These are phyloP conservation scores for Leptobrachium leishanense DNA, from an alignment of 2,113 vertebrate genomes.

Conservation along the genomic window DNA sequence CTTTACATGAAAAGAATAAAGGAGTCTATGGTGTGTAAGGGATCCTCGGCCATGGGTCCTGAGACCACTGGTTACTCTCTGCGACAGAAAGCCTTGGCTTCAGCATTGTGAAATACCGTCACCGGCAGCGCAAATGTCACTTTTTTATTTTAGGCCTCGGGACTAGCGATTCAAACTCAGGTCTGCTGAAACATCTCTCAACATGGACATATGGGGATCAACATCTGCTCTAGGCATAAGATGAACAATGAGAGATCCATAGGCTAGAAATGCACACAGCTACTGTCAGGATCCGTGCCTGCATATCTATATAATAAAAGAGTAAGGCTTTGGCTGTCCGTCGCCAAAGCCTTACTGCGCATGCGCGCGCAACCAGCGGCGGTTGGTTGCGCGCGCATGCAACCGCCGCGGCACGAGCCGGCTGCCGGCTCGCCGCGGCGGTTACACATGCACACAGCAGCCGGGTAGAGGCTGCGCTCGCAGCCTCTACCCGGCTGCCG, in stretches of 20 bases:
- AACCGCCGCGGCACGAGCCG: no score
- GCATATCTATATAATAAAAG: no score
- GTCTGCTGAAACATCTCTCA: conserved; percentile 12
- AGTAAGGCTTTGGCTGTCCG: no score
- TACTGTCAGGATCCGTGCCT: no score
- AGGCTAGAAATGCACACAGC: no score
- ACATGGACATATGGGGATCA: neutral
- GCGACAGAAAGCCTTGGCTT: neutral
- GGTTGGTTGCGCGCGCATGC: no score
- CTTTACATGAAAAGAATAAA: conserved; percentile 19
- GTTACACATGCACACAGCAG: no score
- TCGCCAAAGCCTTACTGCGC: no score
- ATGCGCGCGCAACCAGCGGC: no score
- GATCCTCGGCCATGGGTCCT: neutral
- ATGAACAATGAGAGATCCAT: neutral
- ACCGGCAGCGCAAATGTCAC: neutral
- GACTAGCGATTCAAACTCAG: neutral
- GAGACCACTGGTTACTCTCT: neutral
- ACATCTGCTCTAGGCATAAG: conserved; percentile 16
- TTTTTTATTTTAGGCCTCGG: conserved; percentile 22
- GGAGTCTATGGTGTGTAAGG: conserved; percentile 10
- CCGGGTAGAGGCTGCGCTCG: no score
- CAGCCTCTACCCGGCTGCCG: no score
- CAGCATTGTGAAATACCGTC: neutral
- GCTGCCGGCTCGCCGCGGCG: no score